phyloP scores from a whole-genome alignment of 2,797 vertebrate species.

The Rhinella marina region DNA sequence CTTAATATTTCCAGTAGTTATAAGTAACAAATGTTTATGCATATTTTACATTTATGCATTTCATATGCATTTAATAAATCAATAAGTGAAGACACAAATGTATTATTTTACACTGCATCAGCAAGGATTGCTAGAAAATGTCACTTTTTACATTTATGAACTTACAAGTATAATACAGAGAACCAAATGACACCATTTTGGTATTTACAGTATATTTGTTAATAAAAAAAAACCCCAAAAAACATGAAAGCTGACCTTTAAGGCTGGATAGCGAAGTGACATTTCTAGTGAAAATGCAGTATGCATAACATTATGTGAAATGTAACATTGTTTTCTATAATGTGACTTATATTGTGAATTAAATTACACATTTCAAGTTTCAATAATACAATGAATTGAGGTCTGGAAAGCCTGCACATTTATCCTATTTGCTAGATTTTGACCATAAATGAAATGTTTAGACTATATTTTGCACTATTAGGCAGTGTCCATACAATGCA shows the following conservation, averaged over 20 bases:
- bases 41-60: not conserved
- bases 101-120: not conserved
- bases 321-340: conserved; percentile 25
- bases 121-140: not conserved
- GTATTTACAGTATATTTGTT: conserved; percentile 25
- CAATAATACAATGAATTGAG: not conserved
- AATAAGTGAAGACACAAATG: not conserved
- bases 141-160: not conserved
- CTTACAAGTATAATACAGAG: not conserved
- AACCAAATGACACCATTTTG: not conserved
- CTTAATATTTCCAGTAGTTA: too few relatives aligned
- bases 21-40: not conserved
- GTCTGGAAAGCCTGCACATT: not conserved
- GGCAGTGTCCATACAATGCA: not conserved
- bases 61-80: not conserved
- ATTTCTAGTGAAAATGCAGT: conserved; percentile 27
- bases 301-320: conserved; percentile 14
- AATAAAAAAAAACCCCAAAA: conserved; percentile 10
- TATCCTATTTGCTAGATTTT: not conserved
- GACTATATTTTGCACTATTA: not conserved
- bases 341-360: not conserved
- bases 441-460: not conserved
- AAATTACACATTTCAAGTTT: not conserved
- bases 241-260: conserved; percentile 17
- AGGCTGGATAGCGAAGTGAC: conserved; percentile 11